phyloP scores from a whole-genome alignment of 1,140 invertebrate species.

The Drosophila aff. region DNA sequence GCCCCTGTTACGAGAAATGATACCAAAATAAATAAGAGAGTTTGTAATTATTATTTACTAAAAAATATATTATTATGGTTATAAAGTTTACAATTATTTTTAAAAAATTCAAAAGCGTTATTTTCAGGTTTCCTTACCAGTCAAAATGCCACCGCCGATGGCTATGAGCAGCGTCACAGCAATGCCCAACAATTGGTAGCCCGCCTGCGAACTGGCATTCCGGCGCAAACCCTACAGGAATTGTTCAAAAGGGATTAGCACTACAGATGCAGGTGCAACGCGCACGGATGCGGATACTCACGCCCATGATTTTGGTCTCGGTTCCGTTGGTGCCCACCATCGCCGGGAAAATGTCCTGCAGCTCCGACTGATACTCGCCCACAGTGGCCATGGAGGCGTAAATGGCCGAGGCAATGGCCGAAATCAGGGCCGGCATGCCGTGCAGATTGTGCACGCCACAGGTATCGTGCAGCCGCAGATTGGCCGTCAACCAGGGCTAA shows the following conservation, averaged over 20 bases:
- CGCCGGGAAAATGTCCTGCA: conserved; percentile 87
- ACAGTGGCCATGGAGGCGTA: conserved; percentile 90
- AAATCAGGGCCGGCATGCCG: conserved; percentile 96
- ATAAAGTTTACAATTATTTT: no score
- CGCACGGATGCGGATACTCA: conserved; percentile 45
- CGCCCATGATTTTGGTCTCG: conserved; percentile 75
- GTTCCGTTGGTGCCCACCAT: conserved; percentile 81
- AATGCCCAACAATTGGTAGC: conserved; percentile 91
- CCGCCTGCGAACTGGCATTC: conserved; percentile 90
- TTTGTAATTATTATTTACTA: no score
- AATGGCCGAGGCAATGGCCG: conserved; percentile 91
- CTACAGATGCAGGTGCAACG: background rate
- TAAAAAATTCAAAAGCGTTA: background rate
- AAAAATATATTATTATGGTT: no score
- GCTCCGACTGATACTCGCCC: conserved; percentile 86
- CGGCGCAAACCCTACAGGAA: conserved; percentile 86
- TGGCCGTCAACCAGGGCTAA: conserved; percentile 90
- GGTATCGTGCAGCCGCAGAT: conserved; percentile 93
- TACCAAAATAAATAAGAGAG: background rate
- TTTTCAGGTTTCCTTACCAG: conserved; percentile 87
- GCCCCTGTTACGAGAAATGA: conserved; percentile 81
- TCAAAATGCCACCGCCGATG: conserved; percentile 91
- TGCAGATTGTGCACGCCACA: conserved; percentile 98
- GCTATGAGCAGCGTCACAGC: conserved; percentile 90
- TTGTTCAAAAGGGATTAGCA: conserved; percentile 10